Conservation (phyloP, 23 tunicate species). For the Phallusia fumigata region DNA sequence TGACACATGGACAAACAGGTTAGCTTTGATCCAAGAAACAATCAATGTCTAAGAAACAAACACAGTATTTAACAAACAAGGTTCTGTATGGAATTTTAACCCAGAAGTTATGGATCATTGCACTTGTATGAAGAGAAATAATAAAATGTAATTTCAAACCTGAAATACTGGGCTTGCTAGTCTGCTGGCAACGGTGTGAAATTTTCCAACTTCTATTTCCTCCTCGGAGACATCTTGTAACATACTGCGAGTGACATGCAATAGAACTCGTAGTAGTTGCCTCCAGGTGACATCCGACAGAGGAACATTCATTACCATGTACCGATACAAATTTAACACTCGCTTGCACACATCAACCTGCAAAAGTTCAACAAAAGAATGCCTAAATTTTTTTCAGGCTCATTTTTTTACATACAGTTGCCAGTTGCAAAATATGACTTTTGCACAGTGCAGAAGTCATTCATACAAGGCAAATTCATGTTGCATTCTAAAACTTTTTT, state of each 20-base stretch:
- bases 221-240: slow-evolving; percentile 41
- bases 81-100: neutral
- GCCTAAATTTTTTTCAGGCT: too few species aligned
- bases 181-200: slow-evolving; percentile 40
- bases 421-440: too few species aligned
- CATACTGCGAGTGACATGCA: slow-evolving; percentile 73
- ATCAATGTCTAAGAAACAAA: slow-evolving; percentile 70
- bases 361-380: too few species aligned
- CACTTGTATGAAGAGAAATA: too few species aligned
- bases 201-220: slow-evolving; percentile 24
- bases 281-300: slow-evolving; percentile 79
- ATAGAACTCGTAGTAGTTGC: slow-evolving; percentile 69
- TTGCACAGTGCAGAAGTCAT: too few species aligned
- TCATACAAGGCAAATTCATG: too few species aligned
- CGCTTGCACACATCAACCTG: slow-evolving; percentile 88
- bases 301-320: slow-evolving; percentile 68
- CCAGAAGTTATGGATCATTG: neutral
- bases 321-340: slow-evolving; percentile 65
- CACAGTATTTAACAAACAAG: neutral
- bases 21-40: slow-evolving; percentile 97
- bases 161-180: slow-evolving; percentile 62
- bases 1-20: slow-evolving; percentile 71
- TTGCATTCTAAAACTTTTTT: too few species aligned
- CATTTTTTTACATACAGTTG: too few species aligned
- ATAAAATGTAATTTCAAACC: neutral